Evolutionary conservation across 2,797 vertebrate species (phyloP).

Genomic region (Cossypha caffra): DNA sequence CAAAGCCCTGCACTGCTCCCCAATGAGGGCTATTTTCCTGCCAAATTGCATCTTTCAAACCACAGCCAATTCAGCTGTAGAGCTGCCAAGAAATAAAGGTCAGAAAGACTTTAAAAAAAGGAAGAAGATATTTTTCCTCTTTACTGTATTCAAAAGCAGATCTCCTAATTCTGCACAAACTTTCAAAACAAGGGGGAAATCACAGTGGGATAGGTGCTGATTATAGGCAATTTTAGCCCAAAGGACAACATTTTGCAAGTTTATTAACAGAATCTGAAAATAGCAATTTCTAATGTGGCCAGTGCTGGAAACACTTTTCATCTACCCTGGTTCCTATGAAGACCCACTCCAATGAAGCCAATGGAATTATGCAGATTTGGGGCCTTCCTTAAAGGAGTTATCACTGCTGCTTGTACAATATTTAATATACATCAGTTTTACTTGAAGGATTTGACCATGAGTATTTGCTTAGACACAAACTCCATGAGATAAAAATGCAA

Average conservation of each 20-base stretch:
- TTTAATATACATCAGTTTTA: background rate
- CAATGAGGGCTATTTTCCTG: conserved; percentile 49
- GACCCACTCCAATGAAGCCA: background rate
- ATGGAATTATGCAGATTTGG: background rate
- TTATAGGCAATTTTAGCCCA: conserved; percentile 3
- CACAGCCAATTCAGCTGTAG: conserved; percentile 32
- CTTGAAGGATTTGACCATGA: background rate
- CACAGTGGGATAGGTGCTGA: background rate
- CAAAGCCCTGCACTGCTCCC: conserved; percentile 57
- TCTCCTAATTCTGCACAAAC: conserved; percentile 2
- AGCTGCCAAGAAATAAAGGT: conserved; percentile 52
- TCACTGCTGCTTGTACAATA: background rate
- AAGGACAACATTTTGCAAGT: background rate
- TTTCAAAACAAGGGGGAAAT: conserved; percentile 27
- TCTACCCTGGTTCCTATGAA: background rate
- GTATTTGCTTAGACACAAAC: background rate
- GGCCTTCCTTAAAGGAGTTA: background rate
- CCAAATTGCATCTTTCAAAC: conserved; percentile 64
- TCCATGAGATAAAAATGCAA: background rate
- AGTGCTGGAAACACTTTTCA: background rate
- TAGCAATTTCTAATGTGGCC: background rate
- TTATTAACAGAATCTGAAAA: background rate
- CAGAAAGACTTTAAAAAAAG: background rate
- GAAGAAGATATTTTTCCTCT: background rate
- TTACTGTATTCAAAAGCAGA: background rate